Evolutionary conservation across 2,113 vertebrate genomes (phyloP), one percentile per base, ranked within the genome.

Genomic region (Peromyscus leucopus): DNA sequence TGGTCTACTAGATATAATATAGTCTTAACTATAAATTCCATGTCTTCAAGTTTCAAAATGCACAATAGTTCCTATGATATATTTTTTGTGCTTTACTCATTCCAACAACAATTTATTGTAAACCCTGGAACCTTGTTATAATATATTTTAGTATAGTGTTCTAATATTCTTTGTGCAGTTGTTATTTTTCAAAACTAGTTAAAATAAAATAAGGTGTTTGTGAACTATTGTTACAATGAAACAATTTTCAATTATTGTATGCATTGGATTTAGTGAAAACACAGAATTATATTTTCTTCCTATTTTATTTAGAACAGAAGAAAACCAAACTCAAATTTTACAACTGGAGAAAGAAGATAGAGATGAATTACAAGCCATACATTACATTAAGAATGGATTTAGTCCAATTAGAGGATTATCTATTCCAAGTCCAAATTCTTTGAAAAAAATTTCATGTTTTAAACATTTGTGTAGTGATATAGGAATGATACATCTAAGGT

Each of bases 241-340:
- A 96, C 61, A 21, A 71, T 57, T 93, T 74, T 90, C 15, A 83
- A 96, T 96, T 72, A 79, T 0, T 72, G 84, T 48, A 51, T 42
- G 6, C 48, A 36, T 93, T 98, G 95, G 42, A 97, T 96, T 98
- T 97, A 94, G n/a, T 93, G 75, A 96, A 93, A 95, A 74, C 36
- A 42, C 95, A 48, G 96, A 90, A 88, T 96, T 86, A 33, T 93
- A 92, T 97, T 95, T 97, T 74, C 28, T 98, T 98, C 83, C 42
- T 82, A 78, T 96, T 98, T 98, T 98, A 98, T 97, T 98, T 97
- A 96, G 82, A 97, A 80, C 89, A 85, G 76, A 90, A n/a, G 55
- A 87, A 97, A 97, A 75, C 78, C 92, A 96, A 21, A 72, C 28
- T 96, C 33, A 90, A 42, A 8, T 61, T 86, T 97, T 92, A 72